Evolutionary conservation across 2,113 vertebrate species (phyloP).

Genomic region (Craseonycteris thonglongyai): DNA sequence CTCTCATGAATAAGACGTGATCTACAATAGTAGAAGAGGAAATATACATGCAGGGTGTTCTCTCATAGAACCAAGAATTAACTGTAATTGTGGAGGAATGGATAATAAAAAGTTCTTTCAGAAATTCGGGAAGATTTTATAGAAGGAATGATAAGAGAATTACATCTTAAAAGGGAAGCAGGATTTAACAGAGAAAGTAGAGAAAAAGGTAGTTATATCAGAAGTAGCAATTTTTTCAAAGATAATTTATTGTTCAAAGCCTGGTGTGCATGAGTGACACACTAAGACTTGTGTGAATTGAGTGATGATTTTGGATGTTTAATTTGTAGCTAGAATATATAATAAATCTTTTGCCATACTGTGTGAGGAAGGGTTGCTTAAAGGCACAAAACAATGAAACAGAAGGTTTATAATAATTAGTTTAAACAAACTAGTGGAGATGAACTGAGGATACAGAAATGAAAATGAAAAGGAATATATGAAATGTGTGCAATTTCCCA

Average conservation of each 20-base stretch:
- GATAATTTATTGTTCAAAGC: neutral
- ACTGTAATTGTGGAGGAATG: neutral
- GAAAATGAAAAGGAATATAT: neutral
- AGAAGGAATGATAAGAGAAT: neutral
- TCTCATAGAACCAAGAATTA: neutral
- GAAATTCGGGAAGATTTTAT: neutral
- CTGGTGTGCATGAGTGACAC: neutral
- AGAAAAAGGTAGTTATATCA: neutral
- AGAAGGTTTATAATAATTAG: neutral
- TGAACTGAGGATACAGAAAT: neutral
- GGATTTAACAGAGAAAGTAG: neutral
- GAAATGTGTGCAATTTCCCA: neutral
- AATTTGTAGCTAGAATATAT: neutral
- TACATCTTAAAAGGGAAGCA: neutral
- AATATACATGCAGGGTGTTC: neutral
- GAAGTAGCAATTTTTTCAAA: neutral
- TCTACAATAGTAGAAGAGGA: neutral
- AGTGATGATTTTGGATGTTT: neutral
- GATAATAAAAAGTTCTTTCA: neutral
- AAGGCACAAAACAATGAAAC: neutral
- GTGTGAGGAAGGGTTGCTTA: neutral
- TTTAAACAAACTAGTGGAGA: neutral
- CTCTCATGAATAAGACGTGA: neutral
- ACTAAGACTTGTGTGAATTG: neutral
- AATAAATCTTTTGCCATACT: neutral